Evolutionary conservation across 2,797 vertebrate genomes (phyloP).

Genomic region (Darevskia mixta): DNA sequence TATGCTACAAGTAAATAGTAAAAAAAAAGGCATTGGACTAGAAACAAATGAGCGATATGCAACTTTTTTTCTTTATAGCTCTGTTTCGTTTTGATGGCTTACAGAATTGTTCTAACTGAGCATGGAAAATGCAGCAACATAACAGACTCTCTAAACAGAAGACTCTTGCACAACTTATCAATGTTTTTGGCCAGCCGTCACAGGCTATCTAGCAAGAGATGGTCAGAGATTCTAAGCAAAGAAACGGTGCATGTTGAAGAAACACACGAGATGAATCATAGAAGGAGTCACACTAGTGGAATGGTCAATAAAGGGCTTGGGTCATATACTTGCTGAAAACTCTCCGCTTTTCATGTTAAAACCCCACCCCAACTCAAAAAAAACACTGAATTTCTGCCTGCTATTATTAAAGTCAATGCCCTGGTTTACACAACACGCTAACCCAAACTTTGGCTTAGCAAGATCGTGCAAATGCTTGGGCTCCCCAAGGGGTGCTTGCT

Average conservation of each 20-base stretch:
- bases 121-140: not conserved
- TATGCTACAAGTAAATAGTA: not conserved
- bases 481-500: too few relatives aligned
- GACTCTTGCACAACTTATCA: not conserved
- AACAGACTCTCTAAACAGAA: not conserved
- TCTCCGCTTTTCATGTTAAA: not conserved
- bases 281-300: not conserved
- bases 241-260: not conserved
- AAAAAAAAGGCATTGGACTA: not conserved
- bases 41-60: not conserved
- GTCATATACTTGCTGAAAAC: not conserved
- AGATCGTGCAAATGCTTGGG: too few relatives aligned
- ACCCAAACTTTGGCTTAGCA: too few relatives aligned
- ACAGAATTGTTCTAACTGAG: not conserved
- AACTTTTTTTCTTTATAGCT: not conserved
- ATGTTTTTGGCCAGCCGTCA: not conserved
- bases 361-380: too few relatives aligned
- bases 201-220: not conserved
- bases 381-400: not conserved
- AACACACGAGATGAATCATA: not conserved
- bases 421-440: too few relatives aligned
- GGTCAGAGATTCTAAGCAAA: not conserved
- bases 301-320: not conserved
- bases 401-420: not conserved
- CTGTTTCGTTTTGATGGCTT: not conserved